Base-by-base conservation (phyloP, 2,888 invertebrate species). In the Cyclophora punctaria region DNA sequence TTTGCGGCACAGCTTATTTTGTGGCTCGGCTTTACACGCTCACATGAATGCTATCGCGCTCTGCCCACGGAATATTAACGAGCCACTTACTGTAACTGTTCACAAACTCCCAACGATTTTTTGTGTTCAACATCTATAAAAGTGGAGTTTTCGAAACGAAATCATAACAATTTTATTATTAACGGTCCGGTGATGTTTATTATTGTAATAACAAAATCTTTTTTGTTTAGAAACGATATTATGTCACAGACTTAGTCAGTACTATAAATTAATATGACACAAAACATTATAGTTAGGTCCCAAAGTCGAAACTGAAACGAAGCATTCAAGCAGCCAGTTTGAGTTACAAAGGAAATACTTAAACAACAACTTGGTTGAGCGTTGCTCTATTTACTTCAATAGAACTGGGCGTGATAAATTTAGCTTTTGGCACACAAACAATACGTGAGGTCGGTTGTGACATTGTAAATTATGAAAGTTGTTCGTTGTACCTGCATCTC, bases 381-480 rank as follows among this genome's bases (percentile, higher is more conserved):
- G 37, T 37, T 37, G 37, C 37, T 37, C 37, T 37, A 37, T 37
- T 37, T 37, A 37, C 37, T 37, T 37, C 37, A 37, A 37, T 37
- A 37, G 37, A 37, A 37, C 37, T 5, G 37, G 4, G 37, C 45
- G 45, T 47, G 48, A 55, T 55, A 55, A 55, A 55, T 55, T 55
- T 42, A 33, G 47, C 45, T 46, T 52, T 52, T 52, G 55, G 52
- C 52, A 55, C 48, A 52, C 47, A 35, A 50, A 54, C 55, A 50
- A 55, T 57, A 47, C 51, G 35, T 50, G 49, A 45, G 53, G 61
- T 57, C 57, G 63, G 62, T 60, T 57, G 63, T 63, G 61, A 65
- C 62, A 65, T 63, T 68, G 66, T 73, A 71, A 73, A 78, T 75
- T 73, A 71, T 75, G 62, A 70, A 75, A 75, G 69, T 75, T 75